Conservation (phyloP, 2,888 invertebrate species). For the Epistrophella euchroma region DNA sequence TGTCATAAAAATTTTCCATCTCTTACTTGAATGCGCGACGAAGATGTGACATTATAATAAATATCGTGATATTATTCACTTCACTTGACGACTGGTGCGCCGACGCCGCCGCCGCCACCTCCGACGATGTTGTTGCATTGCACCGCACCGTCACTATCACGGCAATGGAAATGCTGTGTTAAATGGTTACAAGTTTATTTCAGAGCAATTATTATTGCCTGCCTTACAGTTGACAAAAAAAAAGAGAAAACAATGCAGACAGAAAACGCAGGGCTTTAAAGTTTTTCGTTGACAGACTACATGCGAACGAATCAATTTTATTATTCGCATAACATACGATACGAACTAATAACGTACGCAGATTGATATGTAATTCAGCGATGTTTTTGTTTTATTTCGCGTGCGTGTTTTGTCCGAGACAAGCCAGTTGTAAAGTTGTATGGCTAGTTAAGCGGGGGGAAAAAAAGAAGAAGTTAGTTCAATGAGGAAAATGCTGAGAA, state of each 20-base stretch:
- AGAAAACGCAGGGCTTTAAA: slow-evolving; percentile 45
- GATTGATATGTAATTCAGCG: slow-evolving; percentile 65
- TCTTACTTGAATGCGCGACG: slow-evolving; percentile 48
- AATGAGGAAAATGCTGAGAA: slow-evolving; percentile 1
- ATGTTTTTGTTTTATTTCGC: slow-evolving; percentile 6
- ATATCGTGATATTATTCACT: slow-evolving; percentile 75
- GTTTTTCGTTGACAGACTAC: slow-evolving; percentile 71
- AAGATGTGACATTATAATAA: slow-evolving; percentile 75
- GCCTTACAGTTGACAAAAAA: slow-evolving; percentile 10
- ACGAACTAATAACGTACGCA: slow-evolving; percentile 60
- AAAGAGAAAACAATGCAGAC: slow-evolving; percentile 37
- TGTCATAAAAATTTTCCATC: slow-evolving; percentile 73
- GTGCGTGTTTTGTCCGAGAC: slow-evolving; percentile 57
- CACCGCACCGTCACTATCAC: slow-evolving; percentile 10
- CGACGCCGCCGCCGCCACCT: background rate
- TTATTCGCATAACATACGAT: slow-evolving; percentile 39
- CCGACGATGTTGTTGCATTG: background rate
- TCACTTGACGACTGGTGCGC: slow-evolving; percentile 42
- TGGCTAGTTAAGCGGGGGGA: background rate
- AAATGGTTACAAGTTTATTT: slow-evolving; percentile 75
- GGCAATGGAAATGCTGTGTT: slow-evolving; percentile 72
- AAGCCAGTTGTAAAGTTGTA: slow-evolving; percentile 10
- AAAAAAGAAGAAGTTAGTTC: no score
- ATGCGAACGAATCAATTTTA: slow-evolving; percentile 75
- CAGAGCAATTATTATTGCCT: slow-evolving; percentile 64